These are phyloP conservation scores for Apis dorsata DNA, from an alignment of 1,140 invertebrate species.

Conservation along the genomic window DNA sequence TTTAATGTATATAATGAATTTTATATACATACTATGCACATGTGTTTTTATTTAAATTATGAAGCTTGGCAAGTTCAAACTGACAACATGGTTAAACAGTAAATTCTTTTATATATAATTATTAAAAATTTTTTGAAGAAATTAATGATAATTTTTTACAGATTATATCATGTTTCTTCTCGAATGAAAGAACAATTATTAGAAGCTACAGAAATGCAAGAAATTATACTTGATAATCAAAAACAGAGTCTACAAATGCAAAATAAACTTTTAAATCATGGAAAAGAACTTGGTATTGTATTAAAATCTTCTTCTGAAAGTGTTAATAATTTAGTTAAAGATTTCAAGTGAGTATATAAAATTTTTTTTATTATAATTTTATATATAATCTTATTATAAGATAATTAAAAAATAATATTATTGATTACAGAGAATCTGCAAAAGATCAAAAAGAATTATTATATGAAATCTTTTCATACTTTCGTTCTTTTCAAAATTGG, in stretches of 20 bases:
- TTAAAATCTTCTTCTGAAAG: constrained; percentile 73
- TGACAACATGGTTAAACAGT: constrained; percentile 80
- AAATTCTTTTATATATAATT: constrained; percentile 47
- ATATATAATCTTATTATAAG: neutral
- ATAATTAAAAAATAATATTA: neutral
- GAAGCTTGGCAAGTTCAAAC: constrained; percentile 85
- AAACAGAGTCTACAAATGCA: constrained; percentile 73
- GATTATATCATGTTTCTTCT: constrained; percentile 78
- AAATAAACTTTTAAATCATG: constrained; percentile 71
- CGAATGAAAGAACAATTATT: constrained; percentile 81
- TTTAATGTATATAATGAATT: constrained; percentile 84
- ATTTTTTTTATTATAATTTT: neutral
- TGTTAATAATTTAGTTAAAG: constrained; percentile 79
- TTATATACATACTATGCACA: constrained; percentile 86
- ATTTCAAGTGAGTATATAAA: constrained; percentile 76
- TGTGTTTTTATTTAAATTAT: constrained; percentile 85
- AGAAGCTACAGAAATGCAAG: constrained; percentile 82
- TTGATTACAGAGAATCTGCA: constrained; percentile 75
- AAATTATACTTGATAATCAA: constrained; percentile 79
- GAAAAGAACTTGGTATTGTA: constrained; percentile 70
- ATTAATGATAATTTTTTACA: constrained; percentile 63
- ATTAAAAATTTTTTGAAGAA: constrained; percentile 23
- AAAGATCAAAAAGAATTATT: constrained; percentile 81
- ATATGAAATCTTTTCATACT: constrained; percentile 82
- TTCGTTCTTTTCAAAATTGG: constrained; percentile 81